Base-by-base conservation (phyloP, 2,113 vertebrate genomes). In the Herpetotheres cachinnans region DNA sequence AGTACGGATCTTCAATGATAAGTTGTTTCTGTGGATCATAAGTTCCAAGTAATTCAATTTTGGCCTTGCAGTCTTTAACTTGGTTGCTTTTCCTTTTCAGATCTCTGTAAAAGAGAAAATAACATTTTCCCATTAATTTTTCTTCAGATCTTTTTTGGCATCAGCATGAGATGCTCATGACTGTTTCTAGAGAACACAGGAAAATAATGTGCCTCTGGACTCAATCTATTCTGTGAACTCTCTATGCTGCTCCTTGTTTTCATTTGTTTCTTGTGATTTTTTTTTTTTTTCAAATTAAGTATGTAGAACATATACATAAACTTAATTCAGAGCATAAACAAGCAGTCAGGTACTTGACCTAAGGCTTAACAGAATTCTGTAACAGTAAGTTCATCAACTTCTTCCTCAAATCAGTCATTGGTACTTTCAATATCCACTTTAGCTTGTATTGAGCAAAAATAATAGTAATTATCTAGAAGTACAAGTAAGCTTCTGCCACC, bases 1-100 rank as follows among this genome's bases (percentile, higher is more conserved):
- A 99, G 97, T 99, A 99, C 0, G 99, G 98, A 96, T 99, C 99
- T 96, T 98, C 98, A 95, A 99, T 99, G 92, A 99, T 99, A 81
- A 98, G 97, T 50, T 99, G 98, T 62, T 99, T 99, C 86, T 99
- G 98, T 56, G 99, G 99, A 96, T 99, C 99, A 0, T 98, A 99
- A 86, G 91, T 98, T 79, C 99, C 99, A 29, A 99, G 99, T 3
- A 99, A 98, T 96, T 99, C 98, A 77, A 99, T 98, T 97, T 98
- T 99, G 72, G 99, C 98, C 95, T 92, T 98, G 97, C 83, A 91
- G 93, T 98, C 98, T 95, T 98, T 98, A 97, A 99, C 98, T 11
- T 98, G 96, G 56, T 97, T 98, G 74, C 98, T 98, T 97, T 98
- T 99, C 92, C 97, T 98, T 85, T 98, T 99, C 97, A 99, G 96